Base-by-base conservation (phyloP, 2,888 invertebrate genomes). In the Rhodophaea formosa region DNA sequence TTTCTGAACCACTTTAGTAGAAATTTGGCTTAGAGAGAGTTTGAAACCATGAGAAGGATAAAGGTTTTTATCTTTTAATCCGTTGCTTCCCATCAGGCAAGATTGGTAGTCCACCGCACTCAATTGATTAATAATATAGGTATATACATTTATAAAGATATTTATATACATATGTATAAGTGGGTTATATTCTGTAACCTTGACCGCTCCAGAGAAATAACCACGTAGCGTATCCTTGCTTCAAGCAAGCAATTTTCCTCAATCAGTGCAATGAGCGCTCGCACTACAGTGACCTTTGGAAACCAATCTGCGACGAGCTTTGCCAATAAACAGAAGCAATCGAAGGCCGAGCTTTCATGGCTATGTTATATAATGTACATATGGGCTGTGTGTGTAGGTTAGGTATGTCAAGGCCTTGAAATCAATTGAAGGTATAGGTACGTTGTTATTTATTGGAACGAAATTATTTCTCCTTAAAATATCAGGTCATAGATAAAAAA, bases 231-330 rank as follows among this genome's bases (percentile, higher is more conserved):
- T 10, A 39, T 10, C 8, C 12, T 35, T 35, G n/a, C 29, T 30
- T n/a, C 47, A 29, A 0, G 7, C 30, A n/a, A 12, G 10, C 51
- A 16, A 17, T 51, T 51, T 51, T 51, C 39, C 51, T 51, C 51
- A 35, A 51, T 51, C 39, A 51, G 39, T 16, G 17, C 35, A 35
- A 23, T 23, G 23, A 23, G 23, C 5, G 51, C 32, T 32, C 30
- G 8, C 51, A 51, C 35, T 35, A 35, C 10, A 16, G 16, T 51
- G 51, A 51, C 51, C 51, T 51, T 51, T 51, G 35, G 35, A 35
- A 51, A 12, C 35, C 35, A 51, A 51, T 51, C 51, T 35, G 47
- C 47, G 30, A 29, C n/a, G 51, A 51, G 35, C 35, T 39, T 51
- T 30, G 7, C 39, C 51, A 35, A 49, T 49, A 32, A 51, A 32